Conservation (phyloP, 2,888 invertebrate species). For the Ennomos erosarius region DNA sequence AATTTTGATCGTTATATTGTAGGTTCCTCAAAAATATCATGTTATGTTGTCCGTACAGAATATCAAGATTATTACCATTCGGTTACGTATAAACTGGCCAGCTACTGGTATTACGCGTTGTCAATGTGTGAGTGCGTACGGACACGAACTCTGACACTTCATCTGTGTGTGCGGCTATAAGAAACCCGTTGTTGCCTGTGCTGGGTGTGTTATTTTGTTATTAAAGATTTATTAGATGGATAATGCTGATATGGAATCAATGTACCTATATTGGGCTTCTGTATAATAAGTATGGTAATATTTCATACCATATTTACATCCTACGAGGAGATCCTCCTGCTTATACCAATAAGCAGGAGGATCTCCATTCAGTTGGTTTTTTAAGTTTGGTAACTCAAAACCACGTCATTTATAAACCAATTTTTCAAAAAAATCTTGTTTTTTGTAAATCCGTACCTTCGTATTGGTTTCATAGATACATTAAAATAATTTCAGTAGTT, state of each 20-base stretch:
- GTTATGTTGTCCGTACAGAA: constrained; percentile 68
- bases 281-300: constrained; percentile 9
- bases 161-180: constrained; percentile 30
- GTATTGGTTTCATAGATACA: no score
- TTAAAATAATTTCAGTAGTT: no score
- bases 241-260: constrained; percentile 25
- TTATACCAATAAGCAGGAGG: no score
- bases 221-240: constrained; percentile 38
- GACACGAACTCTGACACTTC: constrained; percentile 31
- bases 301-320: constrained; percentile 9
- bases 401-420: no score
- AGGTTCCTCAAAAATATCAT: constrained; percentile 12
- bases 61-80: constrained; percentile 82
- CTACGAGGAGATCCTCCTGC: no score
- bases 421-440: no score
- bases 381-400: no score
- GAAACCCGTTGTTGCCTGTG: constrained; percentile 38
- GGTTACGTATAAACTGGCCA: constrained; percentile 80
- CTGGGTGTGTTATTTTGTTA: constrained; percentile 40
- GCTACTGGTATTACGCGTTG: constrained; percentile 79
- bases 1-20: no score
- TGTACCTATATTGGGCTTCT: constrained; percentile 15
- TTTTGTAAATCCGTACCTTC: no score
- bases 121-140: constrained; percentile 56
- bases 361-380: no score